Base-by-base conservation (phyloP, 2,113 vertebrate species). In the Polyodon spathula region DNA sequence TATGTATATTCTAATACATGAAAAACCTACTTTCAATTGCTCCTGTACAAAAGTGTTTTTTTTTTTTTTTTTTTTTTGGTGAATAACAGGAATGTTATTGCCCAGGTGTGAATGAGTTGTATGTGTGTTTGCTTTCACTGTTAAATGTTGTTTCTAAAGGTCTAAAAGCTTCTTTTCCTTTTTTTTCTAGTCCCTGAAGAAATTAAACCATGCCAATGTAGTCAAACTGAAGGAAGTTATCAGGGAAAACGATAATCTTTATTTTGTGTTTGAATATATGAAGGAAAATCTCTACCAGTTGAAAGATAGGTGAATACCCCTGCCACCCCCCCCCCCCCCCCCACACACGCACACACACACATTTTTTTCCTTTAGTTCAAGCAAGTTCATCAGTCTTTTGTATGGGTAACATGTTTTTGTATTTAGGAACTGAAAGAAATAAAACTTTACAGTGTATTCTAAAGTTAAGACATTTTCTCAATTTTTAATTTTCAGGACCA, bases 261-360 rank as follows among this genome's bases (percentile, higher is more conserved):
- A 90, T 68, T 90, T 90, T 73, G 85, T 90, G 37, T 90, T 90
- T 64, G 89, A 90, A 59, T 90, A 90, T 72, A 90, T 90, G 89
- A 90, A 90, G 66, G 89, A 90, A 78, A 90, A 90, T 69, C 89
- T 90, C 52, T 90, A 90, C 66, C 88, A 90, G 66, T 73, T 90
- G 83, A 90, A 88, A 79, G 89, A 90, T 76, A 88, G 89, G 89
- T 90, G n/a, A 6, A 7, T 53, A 6, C 5, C 7, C 51, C 15
- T n/a, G n/a, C n/a, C n/a, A n/a, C n/a, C n/a, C n/a, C n/a, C n/a
- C n/a, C n/a, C n/a, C n/a, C n/a, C n/a, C n/a, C n/a, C n/a, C n/a
- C n/a, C n/a, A n/a, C n/a, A n/a, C n/a, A n/a, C n/a, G n/a, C n/a
- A n/a, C n/a, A n/a, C n/a, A n/a, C n/a, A n/a, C n/a, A n/a, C n/a